Evolutionary conservation across 2,797 vertebrate genomes (phyloP).

Genomic region (Gobionotothen gibberifrons): DNA sequence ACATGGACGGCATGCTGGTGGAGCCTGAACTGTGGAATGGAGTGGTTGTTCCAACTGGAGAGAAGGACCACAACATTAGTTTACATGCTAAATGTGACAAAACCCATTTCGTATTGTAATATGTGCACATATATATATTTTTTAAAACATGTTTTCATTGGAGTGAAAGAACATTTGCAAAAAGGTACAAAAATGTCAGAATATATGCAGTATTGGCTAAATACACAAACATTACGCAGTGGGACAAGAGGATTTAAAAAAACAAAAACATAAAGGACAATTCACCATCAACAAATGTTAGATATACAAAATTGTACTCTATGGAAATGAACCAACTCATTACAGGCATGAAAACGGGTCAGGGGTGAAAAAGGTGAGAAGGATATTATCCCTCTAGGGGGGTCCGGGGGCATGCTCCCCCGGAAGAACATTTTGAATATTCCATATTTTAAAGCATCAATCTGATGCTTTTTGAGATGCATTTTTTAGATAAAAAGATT

Average conservation of each 20-base stretch:
- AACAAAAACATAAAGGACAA: neutral
- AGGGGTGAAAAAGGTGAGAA: too few relatives aligned
- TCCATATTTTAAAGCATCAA: too few relatives aligned
- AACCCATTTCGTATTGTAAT: neutral
- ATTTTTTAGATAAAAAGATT: too few relatives aligned
- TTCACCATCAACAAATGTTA: neutral
- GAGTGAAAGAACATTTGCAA: neutral
- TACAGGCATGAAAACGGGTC: too few relatives aligned
- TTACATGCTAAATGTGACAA: neutral
- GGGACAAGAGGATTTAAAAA: too few relatives aligned
- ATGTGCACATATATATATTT: neutral
- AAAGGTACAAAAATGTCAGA: neutral
- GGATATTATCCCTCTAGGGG: too few relatives aligned
- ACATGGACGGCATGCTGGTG: slow-evolving; percentile 77
- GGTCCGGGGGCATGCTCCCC: too few relatives aligned
- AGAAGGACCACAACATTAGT: slow-evolving; percentile 6
- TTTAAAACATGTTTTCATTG: neutral
- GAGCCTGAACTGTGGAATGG: slow-evolving; percentile 91
- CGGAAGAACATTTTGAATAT: too few relatives aligned
- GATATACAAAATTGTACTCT: too few relatives aligned
- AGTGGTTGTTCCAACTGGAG: slow-evolving; percentile 90
- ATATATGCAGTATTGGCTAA: neutral
- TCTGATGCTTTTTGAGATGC: too few relatives aligned
- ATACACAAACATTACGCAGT: neutral
- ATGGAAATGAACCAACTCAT: neutral